Percentiles rank a stretch among this genome's conserved stretches.
These are phyloP conservation scores for Otocyon megalotis DNA, from an alignment of 2,113 vertebrate species.

Conservation along the genomic window DNA sequence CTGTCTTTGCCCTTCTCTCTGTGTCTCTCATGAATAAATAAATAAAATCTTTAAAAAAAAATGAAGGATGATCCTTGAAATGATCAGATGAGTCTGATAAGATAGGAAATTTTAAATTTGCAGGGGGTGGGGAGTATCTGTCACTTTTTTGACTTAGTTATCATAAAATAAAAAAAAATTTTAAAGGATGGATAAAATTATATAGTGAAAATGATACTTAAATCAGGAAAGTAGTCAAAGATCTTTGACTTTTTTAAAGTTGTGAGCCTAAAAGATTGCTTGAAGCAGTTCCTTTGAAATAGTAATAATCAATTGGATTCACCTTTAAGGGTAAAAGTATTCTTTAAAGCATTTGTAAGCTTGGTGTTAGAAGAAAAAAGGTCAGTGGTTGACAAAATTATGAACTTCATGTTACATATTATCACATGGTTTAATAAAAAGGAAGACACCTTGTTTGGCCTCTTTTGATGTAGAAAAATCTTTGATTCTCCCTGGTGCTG, in stretches of 20 bases:
- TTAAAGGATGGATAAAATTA: neutral
- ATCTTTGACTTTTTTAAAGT: constrained; percentile 22
- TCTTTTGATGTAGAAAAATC: constrained; percentile 17
- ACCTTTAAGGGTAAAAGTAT: neutral
- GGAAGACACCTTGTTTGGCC: neutral
- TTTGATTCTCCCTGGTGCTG: neutral
- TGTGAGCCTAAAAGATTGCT: neutral
- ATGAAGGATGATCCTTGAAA: neutral
- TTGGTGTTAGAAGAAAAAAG: constrained; percentile 21
- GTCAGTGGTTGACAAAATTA: constrained; percentile 29
- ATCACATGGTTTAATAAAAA: constrained; percentile 33
- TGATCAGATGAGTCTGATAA: neutral
- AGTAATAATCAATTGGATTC: constrained; percentile 24
- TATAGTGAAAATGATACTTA: neutral
- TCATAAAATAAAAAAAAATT: neutral
- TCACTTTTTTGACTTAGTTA: neutral
- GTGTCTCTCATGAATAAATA: no score
- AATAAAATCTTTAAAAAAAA: no score
- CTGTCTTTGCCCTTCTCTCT: no score
- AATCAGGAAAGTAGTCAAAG: constrained; percentile 32
- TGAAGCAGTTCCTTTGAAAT: constrained; percentile 57
- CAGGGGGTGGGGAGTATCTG: neutral
- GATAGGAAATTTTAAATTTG: neutral
- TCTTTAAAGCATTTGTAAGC: constrained; percentile 55
- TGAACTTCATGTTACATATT: constrained; percentile 10